These are phyloP conservation scores for Entomobrya multifasciata DNA, from an alignment of 2,888 invertebrate species.

Conservation along the genomic window DNA sequence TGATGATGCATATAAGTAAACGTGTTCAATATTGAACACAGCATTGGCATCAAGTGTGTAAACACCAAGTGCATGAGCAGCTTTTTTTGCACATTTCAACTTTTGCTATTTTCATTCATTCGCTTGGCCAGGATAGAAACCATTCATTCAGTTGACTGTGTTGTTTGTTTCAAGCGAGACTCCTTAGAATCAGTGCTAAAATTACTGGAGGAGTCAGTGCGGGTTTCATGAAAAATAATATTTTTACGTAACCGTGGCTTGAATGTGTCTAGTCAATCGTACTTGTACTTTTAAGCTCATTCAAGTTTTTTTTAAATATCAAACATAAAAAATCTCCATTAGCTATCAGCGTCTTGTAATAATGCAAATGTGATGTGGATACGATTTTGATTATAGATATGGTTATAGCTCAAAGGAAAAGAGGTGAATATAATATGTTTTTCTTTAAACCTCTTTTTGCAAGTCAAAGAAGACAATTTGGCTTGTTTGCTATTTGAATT, in stretches of 20 bases:
- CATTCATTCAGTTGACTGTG: constrained; percentile 28
- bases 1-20: neutral
- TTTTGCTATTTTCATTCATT: constrained; percentile 30
- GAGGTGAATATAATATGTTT: constrained; percentile 29
- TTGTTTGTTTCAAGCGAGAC: constrained; percentile 9
- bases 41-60: neutral
- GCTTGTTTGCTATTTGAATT: constrained; percentile 67
- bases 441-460: constrained; percentile 34
- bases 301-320: constrained; percentile 3
- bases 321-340: constrained; percentile 31
- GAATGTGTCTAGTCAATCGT: neutral
- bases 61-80: neutral
- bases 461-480: constrained; percentile 46
- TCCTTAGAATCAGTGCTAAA: neutral
- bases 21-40: constrained; percentile 20
- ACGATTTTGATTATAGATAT: constrained; percentile 43
- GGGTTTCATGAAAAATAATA: constrained; percentile 8
- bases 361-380: constrained; percentile 65
- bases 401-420: neutral
- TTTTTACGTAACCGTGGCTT: neutral
- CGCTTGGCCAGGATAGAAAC: neutral
- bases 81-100: neutral
- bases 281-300: constrained; percentile 24
- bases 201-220: constrained; percentile 24
- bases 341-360: constrained; percentile 58